Evolutionary conservation across 2,888 invertebrate species (phyloP).

Genomic region (Helleia helle): DNA sequence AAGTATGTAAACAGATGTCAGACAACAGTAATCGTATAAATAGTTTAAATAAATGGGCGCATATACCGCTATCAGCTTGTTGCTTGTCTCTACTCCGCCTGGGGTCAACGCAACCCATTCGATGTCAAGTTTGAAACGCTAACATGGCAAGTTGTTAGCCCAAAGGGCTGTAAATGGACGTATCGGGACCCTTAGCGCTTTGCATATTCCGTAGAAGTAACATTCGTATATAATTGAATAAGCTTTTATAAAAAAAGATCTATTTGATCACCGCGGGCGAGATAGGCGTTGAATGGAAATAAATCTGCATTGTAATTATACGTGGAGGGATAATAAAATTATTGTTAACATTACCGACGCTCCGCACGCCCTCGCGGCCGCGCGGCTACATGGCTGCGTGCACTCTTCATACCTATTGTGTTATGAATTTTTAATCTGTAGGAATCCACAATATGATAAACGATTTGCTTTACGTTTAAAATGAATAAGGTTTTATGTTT

Average conservation of each 20-base stretch:
- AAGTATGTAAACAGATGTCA: not conserved
- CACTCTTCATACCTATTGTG: not conserved
- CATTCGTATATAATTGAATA: conserved; percentile 8
- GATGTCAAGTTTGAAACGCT: conserved; percentile 19
- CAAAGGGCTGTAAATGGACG: conserved; percentile 22
- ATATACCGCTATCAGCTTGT: conserved; percentile 17
- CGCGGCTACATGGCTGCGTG: not conserved
- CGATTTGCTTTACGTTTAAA: too few species aligned
- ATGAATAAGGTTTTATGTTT: too few species aligned
- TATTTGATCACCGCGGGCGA: conserved; percentile 7
- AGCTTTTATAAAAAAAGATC: conserved; percentile 5
- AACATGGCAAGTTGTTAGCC: conserved; percentile 27
- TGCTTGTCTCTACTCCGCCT: conserved; percentile 16
- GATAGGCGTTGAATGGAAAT: conserved; percentile 8
- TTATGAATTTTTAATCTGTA: not conserved
- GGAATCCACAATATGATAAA: too few species aligned
- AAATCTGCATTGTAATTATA: conserved; percentile 5
- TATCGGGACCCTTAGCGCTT: conserved; percentile 7
- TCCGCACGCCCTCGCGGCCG: not conserved
- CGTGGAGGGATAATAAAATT: conserved; percentile 7
- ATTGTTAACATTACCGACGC: conserved; percentile 7
- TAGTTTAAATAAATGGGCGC: conserved; percentile 3
- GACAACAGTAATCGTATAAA: conserved; percentile 3
- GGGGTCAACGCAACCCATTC: conserved; percentile 17
- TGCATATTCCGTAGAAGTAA: conserved; percentile 3